phyloP scores from a whole-genome alignment of 1,140 invertebrate genomes.

The Pseudomyrmex flavicornis region DNA sequence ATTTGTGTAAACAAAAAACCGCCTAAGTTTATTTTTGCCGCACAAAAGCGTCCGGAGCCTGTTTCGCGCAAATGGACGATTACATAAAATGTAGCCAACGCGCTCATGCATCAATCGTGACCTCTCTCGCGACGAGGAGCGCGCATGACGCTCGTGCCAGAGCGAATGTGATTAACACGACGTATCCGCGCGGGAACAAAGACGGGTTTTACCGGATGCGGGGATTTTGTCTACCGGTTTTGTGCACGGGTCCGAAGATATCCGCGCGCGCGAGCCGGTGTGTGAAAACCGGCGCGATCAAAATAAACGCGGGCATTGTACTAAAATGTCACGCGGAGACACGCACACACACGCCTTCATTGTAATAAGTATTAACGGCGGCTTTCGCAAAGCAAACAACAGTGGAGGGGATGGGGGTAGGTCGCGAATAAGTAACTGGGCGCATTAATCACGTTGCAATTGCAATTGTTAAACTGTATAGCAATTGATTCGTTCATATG shows the following conservation, averaged over 20 bases:
- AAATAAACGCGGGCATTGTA: constrained; percentile 46
- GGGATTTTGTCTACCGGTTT: constrained; percentile 41
- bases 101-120: constrained; percentile 57
- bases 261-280: neutral
- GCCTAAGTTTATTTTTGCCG: constrained; percentile 59
- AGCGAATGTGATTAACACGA: constrained; percentile 54
- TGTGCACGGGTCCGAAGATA: constrained; percentile 37
- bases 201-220: constrained; percentile 54
- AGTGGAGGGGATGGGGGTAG: neutral
- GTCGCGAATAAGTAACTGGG: constrained; percentile 34
- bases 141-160: constrained; percentile 16
- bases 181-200: constrained; percentile 46
- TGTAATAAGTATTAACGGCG: constrained; percentile 42
- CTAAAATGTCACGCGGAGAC: constrained; percentile 36
- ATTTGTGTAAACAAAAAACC: constrained; percentile 71
- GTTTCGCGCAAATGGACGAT: constrained; percentile 60
- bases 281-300: constrained; percentile 15
- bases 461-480: constrained; percentile 28
- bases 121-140: neutral
- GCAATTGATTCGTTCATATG: neutral
- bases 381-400: constrained; percentile 20
- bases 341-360: neutral
- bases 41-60: constrained; percentile 47
- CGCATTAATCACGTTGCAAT: constrained; percentile 37
- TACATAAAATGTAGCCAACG: constrained; percentile 67